A percentile compares a stretch with the other conserved stretches of the same genome.
Evolutionary conservation across 2,888 invertebrate species (phyloP).

Genomic region (Tromatobia lineatoria): DNA sequence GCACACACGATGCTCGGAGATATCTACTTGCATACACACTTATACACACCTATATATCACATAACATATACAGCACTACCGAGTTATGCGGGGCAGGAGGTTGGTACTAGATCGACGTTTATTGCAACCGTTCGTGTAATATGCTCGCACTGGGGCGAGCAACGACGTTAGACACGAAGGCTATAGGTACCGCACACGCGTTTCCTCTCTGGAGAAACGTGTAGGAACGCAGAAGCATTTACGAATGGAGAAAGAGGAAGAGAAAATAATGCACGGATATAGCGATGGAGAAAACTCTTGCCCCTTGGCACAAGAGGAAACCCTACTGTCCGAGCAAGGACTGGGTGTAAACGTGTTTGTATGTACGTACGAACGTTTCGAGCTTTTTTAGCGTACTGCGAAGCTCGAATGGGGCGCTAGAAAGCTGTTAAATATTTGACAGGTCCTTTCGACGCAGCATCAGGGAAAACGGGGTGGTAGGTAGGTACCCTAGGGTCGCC

Average conservation of each 20-base stretch:
- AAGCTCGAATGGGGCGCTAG: neutral
- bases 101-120: constrained; percentile 47
- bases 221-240: constrained; percentile 37
- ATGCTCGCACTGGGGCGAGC: constrained; percentile 35
- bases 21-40: neutral
- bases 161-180: constrained; percentile 38
- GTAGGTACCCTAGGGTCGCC: constrained; percentile 8
- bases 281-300: constrained; percentile 2
- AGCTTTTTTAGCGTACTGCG: constrained; percentile 25
- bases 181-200: constrained; percentile 5
- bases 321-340: constrained; percentile 23
- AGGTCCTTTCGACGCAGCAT: constrained; percentile 21
- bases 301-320: constrained; percentile 16
- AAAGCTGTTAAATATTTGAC: constrained; percentile 51
- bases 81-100: neutral
- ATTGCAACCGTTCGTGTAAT: constrained; percentile 53
- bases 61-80: neutral
- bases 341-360: constrained; percentile 1
- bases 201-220: constrained; percentile 30
- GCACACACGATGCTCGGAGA: constrained; percentile 24
- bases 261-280: neutral
- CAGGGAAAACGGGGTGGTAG: constrained; percentile 8
- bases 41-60: neutral
- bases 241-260: constrained; percentile 15
- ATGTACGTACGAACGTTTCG: constrained; percentile 9